Percentiles rank a stretch among this genome's conserved stretches.
These are phyloP conservation scores for crab-eating macaque (Macaca fascicularis) DNA, from an alignment of 2,113 vertebrate genomes.

Conservation along the genomic window DNA sequence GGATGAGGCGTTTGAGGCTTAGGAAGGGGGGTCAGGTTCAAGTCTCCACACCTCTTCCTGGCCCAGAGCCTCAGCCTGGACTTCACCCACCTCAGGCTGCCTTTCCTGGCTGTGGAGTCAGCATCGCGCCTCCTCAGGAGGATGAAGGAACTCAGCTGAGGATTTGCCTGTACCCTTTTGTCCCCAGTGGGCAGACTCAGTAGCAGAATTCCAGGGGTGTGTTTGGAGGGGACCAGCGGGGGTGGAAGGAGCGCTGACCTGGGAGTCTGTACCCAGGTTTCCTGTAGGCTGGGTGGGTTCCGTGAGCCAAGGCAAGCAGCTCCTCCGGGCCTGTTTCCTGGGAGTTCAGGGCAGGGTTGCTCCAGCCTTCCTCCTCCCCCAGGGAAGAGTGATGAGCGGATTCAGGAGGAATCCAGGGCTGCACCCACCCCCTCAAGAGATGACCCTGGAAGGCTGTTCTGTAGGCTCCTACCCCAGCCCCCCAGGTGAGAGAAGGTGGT, in stretches of 20 bases:
- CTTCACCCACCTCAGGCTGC: background rate
- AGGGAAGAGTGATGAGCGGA: no score
- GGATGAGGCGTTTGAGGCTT: no score
- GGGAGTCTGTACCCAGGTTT: background rate
- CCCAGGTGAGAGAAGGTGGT: background rate
- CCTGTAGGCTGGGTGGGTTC: background rate
- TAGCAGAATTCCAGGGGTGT: background rate
- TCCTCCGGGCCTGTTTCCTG: background rate
- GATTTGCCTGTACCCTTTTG: background rate
- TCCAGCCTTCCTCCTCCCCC: background rate
- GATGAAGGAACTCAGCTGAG: background rate
- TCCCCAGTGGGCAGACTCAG: background rate
- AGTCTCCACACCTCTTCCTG: background rate
- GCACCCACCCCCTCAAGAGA: background rate
- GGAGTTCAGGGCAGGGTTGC: background rate
- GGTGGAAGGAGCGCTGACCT: background rate
- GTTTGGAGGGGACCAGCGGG: no score
- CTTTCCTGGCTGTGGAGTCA: background rate
- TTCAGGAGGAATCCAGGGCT: background rate
- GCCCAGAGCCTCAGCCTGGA: no score
- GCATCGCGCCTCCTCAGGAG: background rate
- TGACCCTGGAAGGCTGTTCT: background rate
- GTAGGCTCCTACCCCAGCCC: background rate
- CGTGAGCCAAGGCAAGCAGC: background rate
- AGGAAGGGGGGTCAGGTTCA: accelerated